Base-by-base conservation (phyloP, 2,888 invertebrate species). In the Melikaiella ostensackeni region DNA sequence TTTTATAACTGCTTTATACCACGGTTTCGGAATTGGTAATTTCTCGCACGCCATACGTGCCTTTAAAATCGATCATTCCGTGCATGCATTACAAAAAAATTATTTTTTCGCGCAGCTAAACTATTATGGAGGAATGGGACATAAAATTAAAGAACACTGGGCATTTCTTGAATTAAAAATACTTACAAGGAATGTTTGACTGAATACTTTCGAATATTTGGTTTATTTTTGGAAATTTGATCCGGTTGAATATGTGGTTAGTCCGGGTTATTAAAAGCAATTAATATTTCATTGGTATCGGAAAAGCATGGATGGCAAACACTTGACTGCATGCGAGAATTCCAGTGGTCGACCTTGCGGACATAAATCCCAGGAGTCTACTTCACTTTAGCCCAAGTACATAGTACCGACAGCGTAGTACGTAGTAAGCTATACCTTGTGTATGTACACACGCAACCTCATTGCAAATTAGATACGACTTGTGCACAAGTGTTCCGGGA, bases 301-400 rank as follows among this genome's bases (percentile, higher is more conserved):
- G 66, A 42, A 66, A 66, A 66, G 66, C 66, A 13, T 66, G 42
- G 42, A 42, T 27, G 19, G 66, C 27, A 66, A 66, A 66, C 66
- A 46, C 27, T 66, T 66, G 66, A 66, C 78, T 75, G 70, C 64
- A 77, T 66, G 75, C 80, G 33, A 75, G 80, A 76, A 80, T 80
- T 80, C 79, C 79, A 78, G 79, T 76, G 77, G 79, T 80, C 77
- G 74, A 78, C 75, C 80, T 80, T 80, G 62, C 79, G 77, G 78
- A 80, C 77, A 79, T 79, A 80, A 80, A 80, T 80, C 79, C 78
- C 75, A 63, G 46, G 80, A 76, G 80, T 74, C 64, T 78, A 78
- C 80, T 80, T 80, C 78, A 78, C 80, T 80, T 80, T 79, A 76
- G 77, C 77, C 74, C 75, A 75, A 75, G 77, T 76, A 76, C 76